Percentiles rank a stretch among this genome's conserved stretches.
Conservation (phyloP, 92 coral and sea anemone species). For the Epizoanthus scotinus region DNA sequence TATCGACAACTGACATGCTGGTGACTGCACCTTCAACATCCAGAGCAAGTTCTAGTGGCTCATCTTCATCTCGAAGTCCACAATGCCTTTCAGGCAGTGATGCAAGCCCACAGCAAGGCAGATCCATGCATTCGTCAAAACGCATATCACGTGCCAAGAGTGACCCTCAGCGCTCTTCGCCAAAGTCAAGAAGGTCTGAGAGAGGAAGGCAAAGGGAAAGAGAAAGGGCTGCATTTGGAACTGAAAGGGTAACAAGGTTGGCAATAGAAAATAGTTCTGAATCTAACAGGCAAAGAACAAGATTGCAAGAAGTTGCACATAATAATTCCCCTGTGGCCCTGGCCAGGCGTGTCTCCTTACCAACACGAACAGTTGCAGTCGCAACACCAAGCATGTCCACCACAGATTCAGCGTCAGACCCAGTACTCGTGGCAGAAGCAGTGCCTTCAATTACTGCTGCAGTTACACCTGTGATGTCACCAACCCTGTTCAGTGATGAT, state of each 20-base stretch:
- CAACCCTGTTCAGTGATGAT: background rate
- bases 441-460: constrained; percentile 36
- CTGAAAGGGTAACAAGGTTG: background rate
- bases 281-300: constrained; percentile 3
- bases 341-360: constrained; percentile 35
- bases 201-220: constrained; percentile 53
- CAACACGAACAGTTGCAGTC: constrained; percentile 30
- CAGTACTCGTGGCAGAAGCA: constrained; percentile 34
- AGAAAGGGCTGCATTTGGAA: constrained; percentile 28
- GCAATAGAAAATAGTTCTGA: constrained; percentile 3
- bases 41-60: constrained; percentile 17
- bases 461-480: constrained; percentile 32
- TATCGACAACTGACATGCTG: constrained; percentile 58
- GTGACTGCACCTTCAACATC: constrained; percentile 42
- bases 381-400: constrained; percentile 40
- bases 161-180: constrained; percentile 68
- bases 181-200: constrained; percentile 53
- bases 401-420: constrained; percentile 15
- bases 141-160: constrained; percentile 74
- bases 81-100: constrained; percentile 12
- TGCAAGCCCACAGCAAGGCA: constrained; percentile 37
- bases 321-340: constrained; percentile 29
- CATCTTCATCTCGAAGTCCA: constrained; percentile 12
- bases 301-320: constrained; percentile 20
- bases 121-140: constrained; percentile 61